Conservation (phyloP, 2,113 vertebrate genomes). For the Vulpes lagopus region DNA sequence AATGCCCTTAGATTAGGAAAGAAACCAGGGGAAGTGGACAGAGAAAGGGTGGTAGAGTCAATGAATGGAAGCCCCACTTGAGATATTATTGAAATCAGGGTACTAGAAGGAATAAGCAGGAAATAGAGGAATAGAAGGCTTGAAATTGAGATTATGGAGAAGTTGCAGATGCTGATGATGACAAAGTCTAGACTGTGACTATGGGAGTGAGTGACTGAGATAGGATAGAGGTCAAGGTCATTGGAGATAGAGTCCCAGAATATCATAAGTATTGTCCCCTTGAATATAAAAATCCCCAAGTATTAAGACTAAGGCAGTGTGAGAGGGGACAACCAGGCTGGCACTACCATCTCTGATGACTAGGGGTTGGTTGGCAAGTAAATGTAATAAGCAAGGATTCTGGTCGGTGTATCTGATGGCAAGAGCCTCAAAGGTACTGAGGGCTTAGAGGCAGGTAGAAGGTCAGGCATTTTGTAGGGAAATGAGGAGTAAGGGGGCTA, state of each 20-base stretch:
- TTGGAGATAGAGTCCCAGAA: not conserved
- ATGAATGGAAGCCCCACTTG: not conserved
- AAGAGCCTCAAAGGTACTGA: not conserved
- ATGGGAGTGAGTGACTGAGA: not conserved
- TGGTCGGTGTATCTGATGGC: not conserved
- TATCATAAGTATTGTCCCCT: not conserved
- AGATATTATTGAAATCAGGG: not conserved
- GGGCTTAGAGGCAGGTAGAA: not conserved
- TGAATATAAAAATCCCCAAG: not conserved
- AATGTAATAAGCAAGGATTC: not conserved
- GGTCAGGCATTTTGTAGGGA: not conserved
- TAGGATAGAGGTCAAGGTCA: not conserved
- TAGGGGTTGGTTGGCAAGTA: too few relatives aligned
- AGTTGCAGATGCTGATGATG: not conserved
- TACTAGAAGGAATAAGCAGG: not conserved
- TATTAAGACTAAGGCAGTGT: not conserved
- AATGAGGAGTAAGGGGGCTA: not conserved
- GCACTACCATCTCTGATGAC: not conserved
- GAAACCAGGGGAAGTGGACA: not conserved
- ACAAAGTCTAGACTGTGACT: not conserved
- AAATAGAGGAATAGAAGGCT: not conserved
- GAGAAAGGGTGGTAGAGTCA: not conserved
- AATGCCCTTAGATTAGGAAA: not conserved
- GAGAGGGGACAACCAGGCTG: not conserved
- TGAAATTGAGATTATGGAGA: not conserved